Evolutionary conservation across 53 echinoderm and acorn worm species (phyloP).

Genomic region (Astropecten irregularis): DNA sequence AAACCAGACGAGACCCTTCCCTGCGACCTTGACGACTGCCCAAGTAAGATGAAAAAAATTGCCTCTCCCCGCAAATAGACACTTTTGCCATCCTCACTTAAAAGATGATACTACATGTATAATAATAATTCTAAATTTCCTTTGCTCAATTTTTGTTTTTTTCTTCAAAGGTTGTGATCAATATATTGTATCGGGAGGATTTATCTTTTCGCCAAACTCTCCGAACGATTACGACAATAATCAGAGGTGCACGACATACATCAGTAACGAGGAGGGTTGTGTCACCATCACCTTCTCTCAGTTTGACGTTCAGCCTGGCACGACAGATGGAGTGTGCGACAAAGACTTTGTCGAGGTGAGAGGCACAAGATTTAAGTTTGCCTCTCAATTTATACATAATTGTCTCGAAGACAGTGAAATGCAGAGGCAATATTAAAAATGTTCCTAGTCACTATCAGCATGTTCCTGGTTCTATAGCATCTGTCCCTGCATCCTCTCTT

Average conservation of each 20-base stretch:
- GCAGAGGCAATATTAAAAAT: too few species aligned
- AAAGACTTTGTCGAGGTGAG: constrained; percentile 63
- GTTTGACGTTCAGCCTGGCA: constrained; percentile 46
- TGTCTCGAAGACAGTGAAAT: too few species aligned
- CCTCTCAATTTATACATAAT: too few species aligned
- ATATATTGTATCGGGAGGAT: neutral
- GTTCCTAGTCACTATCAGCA: too few species aligned
- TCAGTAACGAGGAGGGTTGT: constrained; percentile 42
- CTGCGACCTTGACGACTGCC: constrained; percentile 66
- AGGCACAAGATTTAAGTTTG: too few species aligned
- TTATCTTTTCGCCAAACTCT: neutral
- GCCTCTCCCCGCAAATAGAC: too few species aligned
- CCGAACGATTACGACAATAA: constrained; percentile 46
- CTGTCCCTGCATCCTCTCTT: too few species aligned
- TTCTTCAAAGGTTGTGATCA: constrained; percentile 73
- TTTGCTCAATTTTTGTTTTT: neutral
- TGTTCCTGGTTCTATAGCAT: too few species aligned
- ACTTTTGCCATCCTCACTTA: too few species aligned
- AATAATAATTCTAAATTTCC: neutral
- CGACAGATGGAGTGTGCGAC: constrained; percentile 5
- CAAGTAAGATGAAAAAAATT: too few species aligned
- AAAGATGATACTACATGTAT: too few species aligned
- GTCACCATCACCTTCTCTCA: constrained; percentile 49
- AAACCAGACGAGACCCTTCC: constrained; percentile 10
- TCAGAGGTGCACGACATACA: constrained; percentile 55